phyloP scores from a whole-genome alignment of 2,797 vertebrate species.

The Spheniscus humboldti region DNA sequence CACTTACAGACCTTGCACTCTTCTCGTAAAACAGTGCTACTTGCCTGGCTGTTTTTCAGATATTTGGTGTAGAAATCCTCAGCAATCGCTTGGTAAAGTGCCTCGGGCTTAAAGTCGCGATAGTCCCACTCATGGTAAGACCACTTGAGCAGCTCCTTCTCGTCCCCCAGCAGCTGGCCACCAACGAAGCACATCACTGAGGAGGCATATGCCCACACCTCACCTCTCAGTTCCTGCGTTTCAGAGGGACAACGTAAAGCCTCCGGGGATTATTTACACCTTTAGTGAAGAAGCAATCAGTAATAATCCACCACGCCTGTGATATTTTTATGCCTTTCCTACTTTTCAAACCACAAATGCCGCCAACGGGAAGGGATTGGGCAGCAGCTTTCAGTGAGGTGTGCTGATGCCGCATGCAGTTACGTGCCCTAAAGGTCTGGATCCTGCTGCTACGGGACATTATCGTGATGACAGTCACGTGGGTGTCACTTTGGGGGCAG shows the following conservation, averaged over 20 bases:
- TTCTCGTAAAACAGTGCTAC: constrained; percentile 27
- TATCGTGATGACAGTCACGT: not conserved
- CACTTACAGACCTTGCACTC: not conserved
- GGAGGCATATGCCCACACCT: constrained; percentile 82
- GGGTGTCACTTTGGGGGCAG: not conserved
- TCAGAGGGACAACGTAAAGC: not conserved
- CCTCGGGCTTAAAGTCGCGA: constrained; percentile 62
- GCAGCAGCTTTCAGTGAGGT: not conserved
- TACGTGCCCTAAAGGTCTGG: not conserved
- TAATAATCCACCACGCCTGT: not conserved
- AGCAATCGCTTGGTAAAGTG: constrained; percentile 76
- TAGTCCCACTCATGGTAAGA: constrained; percentile 78
- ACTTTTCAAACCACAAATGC: not conserved
- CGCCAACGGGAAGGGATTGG: not conserved
- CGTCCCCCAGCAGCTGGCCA: constrained; percentile 79
- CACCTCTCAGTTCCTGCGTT: constrained; percentile 81
- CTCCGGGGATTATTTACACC: not conserved
- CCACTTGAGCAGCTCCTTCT: constrained; percentile 79
- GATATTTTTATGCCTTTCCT: constrained; percentile 8
- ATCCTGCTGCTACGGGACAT: not conserved
- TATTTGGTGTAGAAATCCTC: constrained; percentile 78
- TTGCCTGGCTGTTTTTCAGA: constrained; percentile 80
- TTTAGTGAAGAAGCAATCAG: not conserved
- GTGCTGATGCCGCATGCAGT: not conserved
- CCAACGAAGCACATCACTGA: constrained; percentile 84